Percentiles rank a stretch among this genome's conserved stretches.
phyloP scores from a whole-genome alignment of 2,113 vertebrate genomes.

The Pseudonaja textilis region DNA sequence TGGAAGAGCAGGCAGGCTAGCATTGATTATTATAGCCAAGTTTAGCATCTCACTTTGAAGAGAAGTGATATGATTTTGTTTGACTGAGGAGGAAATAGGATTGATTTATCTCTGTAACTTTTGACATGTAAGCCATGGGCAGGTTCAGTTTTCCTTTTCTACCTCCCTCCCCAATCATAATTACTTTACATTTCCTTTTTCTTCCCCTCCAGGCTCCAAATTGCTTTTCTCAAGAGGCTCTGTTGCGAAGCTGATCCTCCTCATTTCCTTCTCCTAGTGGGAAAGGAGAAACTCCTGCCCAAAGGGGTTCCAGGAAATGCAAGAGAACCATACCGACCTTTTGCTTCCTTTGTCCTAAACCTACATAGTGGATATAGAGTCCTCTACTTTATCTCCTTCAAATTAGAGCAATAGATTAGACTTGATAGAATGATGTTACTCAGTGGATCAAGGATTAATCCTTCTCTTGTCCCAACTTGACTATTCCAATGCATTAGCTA shows the following conservation, averaged over 20 bases:
- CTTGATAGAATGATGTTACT: neutral
- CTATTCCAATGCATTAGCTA: neutral
- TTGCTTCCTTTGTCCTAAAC: neutral
- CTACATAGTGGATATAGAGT: too few species aligned
- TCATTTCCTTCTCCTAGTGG: neutral
- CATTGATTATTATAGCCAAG: neutral
- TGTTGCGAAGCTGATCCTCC: neutral
- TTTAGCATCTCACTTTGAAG: neutral
- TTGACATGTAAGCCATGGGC: neutral
- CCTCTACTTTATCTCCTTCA: neutral
- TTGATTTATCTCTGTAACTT: neutral
- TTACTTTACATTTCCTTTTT: neutral
- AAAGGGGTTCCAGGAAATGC: neutral
- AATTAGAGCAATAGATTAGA: neutral
- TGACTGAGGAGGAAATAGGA: too few species aligned
- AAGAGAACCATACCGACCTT: neutral
- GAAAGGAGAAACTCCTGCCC: neutral
- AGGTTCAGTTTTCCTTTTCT: neutral
- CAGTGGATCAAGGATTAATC: neutral
- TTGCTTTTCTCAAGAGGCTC: neutral
- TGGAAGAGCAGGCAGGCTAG: neutral
- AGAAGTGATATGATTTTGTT: neutral
- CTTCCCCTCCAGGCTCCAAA: neutral
- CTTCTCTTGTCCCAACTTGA: neutral
- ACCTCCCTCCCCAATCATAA: neutral